Base-by-base conservation (phyloP, 1,140 invertebrate species). In the Drosophila pseudoobscura region DNA sequence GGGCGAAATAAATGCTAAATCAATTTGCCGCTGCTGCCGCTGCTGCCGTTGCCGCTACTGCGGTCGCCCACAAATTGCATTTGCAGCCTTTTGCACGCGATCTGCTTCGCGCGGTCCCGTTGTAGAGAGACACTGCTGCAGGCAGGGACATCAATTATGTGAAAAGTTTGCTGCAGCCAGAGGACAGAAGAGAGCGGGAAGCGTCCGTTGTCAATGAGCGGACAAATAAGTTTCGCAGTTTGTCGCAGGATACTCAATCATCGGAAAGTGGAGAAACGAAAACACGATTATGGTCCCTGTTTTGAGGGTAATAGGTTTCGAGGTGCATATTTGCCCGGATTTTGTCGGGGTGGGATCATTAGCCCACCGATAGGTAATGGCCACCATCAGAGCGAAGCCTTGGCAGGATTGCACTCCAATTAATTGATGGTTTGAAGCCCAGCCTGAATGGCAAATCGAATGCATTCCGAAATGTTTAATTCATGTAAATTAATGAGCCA, bases 1-100 rank as follows among this genome's bases (percentile, higher is more conserved):
- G 41, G 64, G 35, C 57, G 3, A 71, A 77, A 77, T 73, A 79
- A 75, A 80, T 75, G 77, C 77, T 80, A 80, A 80, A 72, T 80
- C 77, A 80, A 80, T 80, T 80, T 75, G 63, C 58, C 63, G 56
- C 41, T 24, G 26, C 50, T 17, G 49, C 13, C 13, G 15, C 45
- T 51, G 47, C 22, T 20, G 20, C 13, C 7, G 35, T 26, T 41
- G 17, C 13, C 7, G 35, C 41, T 41, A 17, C 61, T 58, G 55
- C 44, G 70, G 70, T 56, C 35, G 53, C 39, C 75, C 71, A 50
- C 71, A 76, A 85, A 75, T 79, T 79, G 63, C 53, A 61, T 66
- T 66, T 52, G 24, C n/a, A 45, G 58, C 45, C 73, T 41, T 39
- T 56, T 75, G 54, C 64, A 63, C 58, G 58, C 50, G 50, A 72